Percentiles rank a stretch among this genome's conserved stretches.
phyloP scores from a whole-genome alignment of 2,113 vertebrate genomes.

The Atrichornis clamosus region DNA sequence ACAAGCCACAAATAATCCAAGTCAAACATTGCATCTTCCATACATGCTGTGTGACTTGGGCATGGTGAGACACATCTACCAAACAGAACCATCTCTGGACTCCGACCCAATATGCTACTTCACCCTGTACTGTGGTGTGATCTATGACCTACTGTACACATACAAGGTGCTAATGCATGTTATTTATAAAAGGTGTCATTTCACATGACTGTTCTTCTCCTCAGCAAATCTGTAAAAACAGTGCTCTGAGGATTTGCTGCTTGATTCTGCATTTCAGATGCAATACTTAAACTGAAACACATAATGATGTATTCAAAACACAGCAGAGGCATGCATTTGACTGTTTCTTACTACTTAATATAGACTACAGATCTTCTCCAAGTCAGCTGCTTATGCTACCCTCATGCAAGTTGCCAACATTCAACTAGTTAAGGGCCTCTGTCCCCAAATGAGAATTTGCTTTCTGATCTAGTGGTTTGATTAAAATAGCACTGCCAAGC shows the following conservation, averaged over 20 bases:
- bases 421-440: neutral
- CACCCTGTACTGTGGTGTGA: neutral
- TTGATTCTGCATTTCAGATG: neutral
- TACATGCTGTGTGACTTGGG: neutral
- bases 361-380: neutral
- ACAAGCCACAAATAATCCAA: neutral
- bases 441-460: neutral
- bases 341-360: neutral
- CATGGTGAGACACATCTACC: neutral
- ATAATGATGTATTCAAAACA: neutral
- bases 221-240: neutral
- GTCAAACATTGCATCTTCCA: neutral
- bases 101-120: neutral
- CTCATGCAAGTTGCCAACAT: neutral
- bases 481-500: neutral
- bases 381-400: neutral
- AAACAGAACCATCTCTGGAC: neutral
- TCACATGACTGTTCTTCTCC: neutral
- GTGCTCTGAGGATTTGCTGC: neutral
- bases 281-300: neutral
- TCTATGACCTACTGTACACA: neutral
- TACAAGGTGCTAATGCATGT: neutral
- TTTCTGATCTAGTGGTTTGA: neutral
- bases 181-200: neutral
- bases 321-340: neutral